Base-by-base conservation (phyloP, 2,797 vertebrate species). In the Siniperca scherzeri region DNA sequence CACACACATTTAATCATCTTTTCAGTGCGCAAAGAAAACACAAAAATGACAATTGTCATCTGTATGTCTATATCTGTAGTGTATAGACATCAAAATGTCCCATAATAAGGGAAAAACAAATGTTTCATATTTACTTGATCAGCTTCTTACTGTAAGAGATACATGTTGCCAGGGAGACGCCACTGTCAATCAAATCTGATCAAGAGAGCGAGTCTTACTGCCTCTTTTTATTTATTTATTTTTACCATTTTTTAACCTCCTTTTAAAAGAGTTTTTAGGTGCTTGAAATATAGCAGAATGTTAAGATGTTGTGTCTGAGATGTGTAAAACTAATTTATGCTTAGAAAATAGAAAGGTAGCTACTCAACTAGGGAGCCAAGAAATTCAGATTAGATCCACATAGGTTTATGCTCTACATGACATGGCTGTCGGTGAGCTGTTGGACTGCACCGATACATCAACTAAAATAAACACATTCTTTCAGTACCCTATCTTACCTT, bases 401-500 rank as follows among this genome's bases (percentile, higher is more conserved):
- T 38, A 50, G 5, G 12, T 44, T 70, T 38, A 46, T 25, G 19
- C 6, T 36, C 38, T 12, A 42, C 48, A 48, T 55, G 40, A 52
- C 9, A n/a, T 21, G 14, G n/a, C 40, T 10, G 17, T 66, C 53
- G n/a, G 38, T 38, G 19, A 70, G n/a, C 7, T 42, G 10, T 25
- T 25, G 40, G 25, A 56, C 33, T 46, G 27, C 17, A 27, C 25
- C 55, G 1, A 27, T 1, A 46, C 19, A 36, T 56, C 5, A 3
- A 19, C 25, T 75, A 12, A 70, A 59, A 48, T 40, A 65, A 70
- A 84, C 27, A 62, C 38, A 62, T 56, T 61, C 27, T 80, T 71
- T 73, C 19, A 73, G 48, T 46, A 5, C 17, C 16, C 12, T 0
- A 3, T 74, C 96, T 94, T 82, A 99, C 98, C 98, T 94, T 99